Percentiles rank a stretch among this genome's conserved stretches.
Evolutionary conservation across 2,888 invertebrate genomes (phyloP).

Genomic region (Cistogaster globosa): DNA sequence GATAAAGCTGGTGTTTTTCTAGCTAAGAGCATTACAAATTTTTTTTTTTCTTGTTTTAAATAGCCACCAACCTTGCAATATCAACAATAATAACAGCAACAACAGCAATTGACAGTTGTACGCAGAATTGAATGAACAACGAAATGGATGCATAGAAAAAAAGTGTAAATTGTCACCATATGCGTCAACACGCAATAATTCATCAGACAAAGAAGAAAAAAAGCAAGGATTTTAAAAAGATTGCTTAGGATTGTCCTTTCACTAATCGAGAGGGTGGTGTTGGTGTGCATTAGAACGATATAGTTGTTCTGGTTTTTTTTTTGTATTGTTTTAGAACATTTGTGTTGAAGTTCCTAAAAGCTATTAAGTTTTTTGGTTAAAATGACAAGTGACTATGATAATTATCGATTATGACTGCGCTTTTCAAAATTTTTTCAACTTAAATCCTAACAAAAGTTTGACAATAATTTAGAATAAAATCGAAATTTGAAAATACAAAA

Average conservation of each 20-base stretch:
- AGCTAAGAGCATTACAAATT: constrained; percentile 75
- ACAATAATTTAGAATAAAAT: too few species aligned
- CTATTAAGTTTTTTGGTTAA: neutral
- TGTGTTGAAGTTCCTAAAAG: constrained; percentile 16
- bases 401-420: neutral
- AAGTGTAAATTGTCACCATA: constrained; percentile 82
- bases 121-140: constrained; percentile 2
- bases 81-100: constrained; percentile 7
- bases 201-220: constrained; percentile 76
- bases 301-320: constrained; percentile 19
- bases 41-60: constrained; percentile 26
- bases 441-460: too few species aligned
- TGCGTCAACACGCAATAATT: constrained; percentile 84
- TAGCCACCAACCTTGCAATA: constrained; percentile 47
- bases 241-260: constrained; percentile 74
- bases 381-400: constrained; percentile 34
- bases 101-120: constrained; percentile 10
- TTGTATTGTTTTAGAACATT: constrained; percentile 16
- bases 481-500: too few species aligned
- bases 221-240: constrained; percentile 78
- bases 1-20: constrained; percentile 61
- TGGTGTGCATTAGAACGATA: constrained; percentile 40
- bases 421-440: neutral
- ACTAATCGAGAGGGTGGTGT: constrained; percentile 79
- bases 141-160: constrained; percentile 29